Evolutionary conservation across 2,888 invertebrate species (phyloP), one percentile per base, ranked within the genome.

Genomic region (Leucozona laternaria): DNA sequence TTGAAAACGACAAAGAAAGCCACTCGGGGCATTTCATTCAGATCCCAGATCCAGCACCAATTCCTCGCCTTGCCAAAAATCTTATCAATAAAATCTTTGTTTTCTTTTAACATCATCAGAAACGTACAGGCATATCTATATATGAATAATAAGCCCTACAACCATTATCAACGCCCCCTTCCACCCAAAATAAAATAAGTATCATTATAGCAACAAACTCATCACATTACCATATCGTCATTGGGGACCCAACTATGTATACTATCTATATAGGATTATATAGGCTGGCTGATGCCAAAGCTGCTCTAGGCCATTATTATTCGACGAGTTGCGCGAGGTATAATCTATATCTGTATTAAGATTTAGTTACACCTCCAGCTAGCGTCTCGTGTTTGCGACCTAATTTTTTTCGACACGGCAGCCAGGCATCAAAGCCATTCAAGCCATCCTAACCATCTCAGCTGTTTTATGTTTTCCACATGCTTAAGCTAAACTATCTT

Each of bases 321-420:
- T 45, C 45, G 64, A 64, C 8, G 45, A 66, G 13, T 72, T 57
- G n/a, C n/a, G n/a, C n/a, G 48, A 53, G 66, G 40, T 60, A 70
- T 60, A 80, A 70, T 70, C 45, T 60, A 22, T 45, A 57, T 20
- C 66, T 31, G 17, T 17, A 53, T 34, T 31, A 66, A 82, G 82
- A 72, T 55, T 73, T 72, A 72, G 64, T 82, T 82, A 68, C 82
- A 79, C 62, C 77, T 72, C 34, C 37, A 55, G 57, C 20, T 66
- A 68, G 53, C 70, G 37, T 83, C 79, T 75, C 70, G 37, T 70
- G 73, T 50, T 75, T 45, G 80, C 80, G 84, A 84, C 84, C 84
- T 71, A 84, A 84, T 80, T 84, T 84, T 53, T 34, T 13, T 60
- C 70, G 79, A 84, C 76, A 76, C 79, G 71, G 72, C 82, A 82